Evolutionary conservation across 2,888 invertebrate genomes (phyloP), one percentile per base, ranked within the genome.

Genomic region (Hololepta plana): DNA sequence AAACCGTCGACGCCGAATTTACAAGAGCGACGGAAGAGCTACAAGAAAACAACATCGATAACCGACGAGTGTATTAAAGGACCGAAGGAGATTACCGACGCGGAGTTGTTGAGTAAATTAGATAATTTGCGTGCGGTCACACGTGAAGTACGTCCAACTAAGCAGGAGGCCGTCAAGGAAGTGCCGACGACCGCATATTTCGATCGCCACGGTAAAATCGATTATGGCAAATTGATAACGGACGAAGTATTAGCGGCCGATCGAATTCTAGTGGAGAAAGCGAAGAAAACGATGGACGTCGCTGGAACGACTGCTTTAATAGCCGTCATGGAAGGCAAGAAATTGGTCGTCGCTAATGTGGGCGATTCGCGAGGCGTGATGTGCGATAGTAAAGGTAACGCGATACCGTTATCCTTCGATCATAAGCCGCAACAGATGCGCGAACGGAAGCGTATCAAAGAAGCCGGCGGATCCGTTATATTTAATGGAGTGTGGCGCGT

Each of bases 401-500:
- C 82, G 1, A 84, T 88, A 39, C 90, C 87, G 8, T 59, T 95
- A 4, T 91, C 93, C 2, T 87, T 85, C 53, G 95, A 95, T 55
- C 95, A 95, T 51, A 95, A 95, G 59, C 95, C 95, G 19, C 85
- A 90, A 48, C 85, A 90, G 67, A 85, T 87, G 61, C 69, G 87
- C 40, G 93, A 95, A 59, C 72, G 77, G 30, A 84, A 77, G 46
- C 66, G 93, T 35, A 95, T 95, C 42, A 81, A 82, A 47, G 85
- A 88, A 47, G 91, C 93, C 13, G 95, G 95, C 24, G 93, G 95
- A 10, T 85, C 85, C 47, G 84, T 95, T 25, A 81, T 84, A 23
- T 91, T 90, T 46, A 85, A 90, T 49, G 91, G 93, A 15, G 93
- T 93, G 2, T 93, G 93, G 93, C 60, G 93, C 39, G 91, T 93